Base-by-base conservation (phyloP, 1,140 invertebrate species). In the Tribolium castaneum region DNA sequence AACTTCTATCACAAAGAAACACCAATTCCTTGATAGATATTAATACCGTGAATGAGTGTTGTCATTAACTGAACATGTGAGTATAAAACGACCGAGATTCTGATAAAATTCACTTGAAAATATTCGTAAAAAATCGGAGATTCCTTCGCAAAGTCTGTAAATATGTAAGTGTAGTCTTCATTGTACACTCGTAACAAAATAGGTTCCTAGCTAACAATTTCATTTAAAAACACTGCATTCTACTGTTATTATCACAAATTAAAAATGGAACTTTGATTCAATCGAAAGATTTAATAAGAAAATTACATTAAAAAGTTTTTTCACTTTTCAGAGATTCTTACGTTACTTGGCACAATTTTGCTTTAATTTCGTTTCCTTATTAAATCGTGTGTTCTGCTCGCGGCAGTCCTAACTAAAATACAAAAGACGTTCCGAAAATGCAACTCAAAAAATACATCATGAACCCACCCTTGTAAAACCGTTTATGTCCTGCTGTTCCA, bases 1-100 rank as follows among this genome's bases (percentile, higher is more conserved):
- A 52, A 73, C 52, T 54, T 51, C 71, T 73, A 73, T 73, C 71
- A 73, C 71, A 76, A 76, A 62, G 35, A 54, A 76, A 76, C 74
- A 76, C 54, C 35, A 76, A 62, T 76, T 62, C 54, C 74, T 76
- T 76, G 74, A 62, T 50, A 76, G 54, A 73, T 51, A 35, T 51
- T 73, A 50, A 52, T 51, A 50, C 14, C 22, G 12, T 73, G 10
- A 73, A 73, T n/a, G 12, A 49, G 12, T 35, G 6, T 13, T 35
- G 39, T 34, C 45, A 70, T 39, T 30, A 16, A 39, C 13, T 49
- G 45, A 72, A 45, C 16, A 19, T 39, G 12, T 13, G 12, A 3
- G 19, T 52, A 66, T 62, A 62, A 30, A 34, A 30, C 5, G n/a
- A 6, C 13, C 25, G 12, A 30, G 25, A 30, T 30, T 30, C 25